Base-by-base conservation (phyloP, 2,797 vertebrate genomes). In the Diplodus sargus region DNA sequence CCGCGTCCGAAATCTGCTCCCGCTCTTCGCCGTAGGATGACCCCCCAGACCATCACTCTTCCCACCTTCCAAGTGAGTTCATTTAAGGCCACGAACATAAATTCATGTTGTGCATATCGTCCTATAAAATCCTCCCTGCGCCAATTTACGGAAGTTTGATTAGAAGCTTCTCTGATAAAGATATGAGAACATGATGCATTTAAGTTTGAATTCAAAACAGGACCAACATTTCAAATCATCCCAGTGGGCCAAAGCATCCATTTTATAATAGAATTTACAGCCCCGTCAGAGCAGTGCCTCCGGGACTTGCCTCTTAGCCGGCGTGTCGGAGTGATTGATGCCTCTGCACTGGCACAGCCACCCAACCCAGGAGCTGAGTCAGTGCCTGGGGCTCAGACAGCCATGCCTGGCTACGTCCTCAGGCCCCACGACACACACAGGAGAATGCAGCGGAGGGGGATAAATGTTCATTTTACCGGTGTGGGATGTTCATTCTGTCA, bases 1-100 rank as follows among this genome's bases (percentile, higher is more conserved):
- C 97, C 96, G 0, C 95, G 98, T 30, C 98, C 98, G 6, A 98
- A 98, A 92, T 99, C 98, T 0, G 98, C 98, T 18, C 98, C 98
- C 0, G 97, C 97, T 4, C 95, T 97, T 64, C 95, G 97, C 59
- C 97, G 97, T 59, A 97, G 96, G 93, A 96, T 99, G 87, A 96
- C 96, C 3, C 96, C 97, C 2, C 96, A 99, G 86, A 91, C 93
- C 60, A 95, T 99, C 89, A 91, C 96, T 53, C 94, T 96, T 57
- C 96, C 96, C 14, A 82, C 92, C 65, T 96, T 95, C 84, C 94
- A 95, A 91, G 95, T 95, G 71, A 89, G 89, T 85, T 23, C 1
- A 62, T 63, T 78, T 42, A 49, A 43, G 5, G 20, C 30, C 8
- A 39, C 3, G 25, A 12, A 68, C 16, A 34, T 23, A 0, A 20